A percentile compares a stretch with the other conserved stretches of the same genome.
phyloP scores from a whole-genome alignment of 1,140 invertebrate species.

The Harpegnathos saltator region DNA sequence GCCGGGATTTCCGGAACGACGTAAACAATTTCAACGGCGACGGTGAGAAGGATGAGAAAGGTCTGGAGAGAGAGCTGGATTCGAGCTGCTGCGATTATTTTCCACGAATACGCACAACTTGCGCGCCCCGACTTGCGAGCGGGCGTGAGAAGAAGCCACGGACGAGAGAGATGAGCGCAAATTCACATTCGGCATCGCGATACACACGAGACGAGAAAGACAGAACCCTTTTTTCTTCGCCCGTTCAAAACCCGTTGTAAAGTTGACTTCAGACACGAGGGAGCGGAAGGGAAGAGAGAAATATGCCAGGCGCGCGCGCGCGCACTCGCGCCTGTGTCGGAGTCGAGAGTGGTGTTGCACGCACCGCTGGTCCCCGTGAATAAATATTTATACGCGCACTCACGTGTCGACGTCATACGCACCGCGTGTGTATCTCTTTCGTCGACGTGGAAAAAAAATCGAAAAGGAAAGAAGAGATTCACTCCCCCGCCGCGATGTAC shows the following conservation, averaged over 20 bases:
- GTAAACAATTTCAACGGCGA: conserved; percentile 36
- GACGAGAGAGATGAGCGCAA: conserved; percentile 28
- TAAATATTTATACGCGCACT: conserved; percentile 71
- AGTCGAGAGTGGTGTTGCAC: conserved; percentile 39
- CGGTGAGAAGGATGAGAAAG: neutral
- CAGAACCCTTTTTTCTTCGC: conserved; percentile 25
- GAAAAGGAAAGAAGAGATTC: neutral
- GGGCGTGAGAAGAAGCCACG: conserved; percentile 13
- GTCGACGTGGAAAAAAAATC: neutral
- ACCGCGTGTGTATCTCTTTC: conserved; percentile 21
- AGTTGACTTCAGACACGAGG: conserved; percentile 36
- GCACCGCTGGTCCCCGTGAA: conserved; percentile 35
- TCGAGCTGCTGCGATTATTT: conserved; percentile 26
- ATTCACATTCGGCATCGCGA: conserved; percentile 32
- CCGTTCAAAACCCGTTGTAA: conserved; percentile 47
- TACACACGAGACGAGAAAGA: conserved; percentile 9
- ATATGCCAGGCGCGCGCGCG: conserved; percentile 35
- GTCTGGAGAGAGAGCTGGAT: no score
- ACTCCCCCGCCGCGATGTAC: no score
- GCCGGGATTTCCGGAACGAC: conserved; percentile 7
- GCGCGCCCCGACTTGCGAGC: conserved; percentile 36
- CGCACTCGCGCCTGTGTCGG: conserved; percentile 5
- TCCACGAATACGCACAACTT: conserved; percentile 31
- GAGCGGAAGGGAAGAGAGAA: neutral
- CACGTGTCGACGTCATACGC: conserved; percentile 49